phyloP scores from a whole-genome alignment of 2,797 vertebrate genomes.

The Liasis olivaceus region DNA sequence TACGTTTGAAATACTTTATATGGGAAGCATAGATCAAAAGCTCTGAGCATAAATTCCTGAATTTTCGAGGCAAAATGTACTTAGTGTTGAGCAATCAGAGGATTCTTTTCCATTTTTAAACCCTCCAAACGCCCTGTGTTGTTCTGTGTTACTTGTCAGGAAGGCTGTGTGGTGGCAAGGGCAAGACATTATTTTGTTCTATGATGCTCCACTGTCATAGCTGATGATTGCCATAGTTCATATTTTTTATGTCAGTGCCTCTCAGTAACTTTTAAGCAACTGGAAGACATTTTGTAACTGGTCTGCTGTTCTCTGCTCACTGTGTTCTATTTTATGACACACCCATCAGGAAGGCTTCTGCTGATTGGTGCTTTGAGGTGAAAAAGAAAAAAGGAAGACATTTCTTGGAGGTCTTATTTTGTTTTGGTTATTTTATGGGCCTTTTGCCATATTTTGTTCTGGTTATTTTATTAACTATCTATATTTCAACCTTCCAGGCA shows the following conservation, averaged over 20 bases:
- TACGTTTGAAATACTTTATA: background rate
- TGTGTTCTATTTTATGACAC: background rate
- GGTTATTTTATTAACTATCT: background rate
- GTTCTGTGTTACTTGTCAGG: background rate
- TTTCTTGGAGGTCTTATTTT: background rate
- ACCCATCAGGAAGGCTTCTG: background rate
- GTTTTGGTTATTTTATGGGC: background rate
- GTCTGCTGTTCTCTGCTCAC: background rate
- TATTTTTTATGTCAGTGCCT: background rate
- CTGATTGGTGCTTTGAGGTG: background rate
- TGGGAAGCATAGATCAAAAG: background rate
- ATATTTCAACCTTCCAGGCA: background rate
- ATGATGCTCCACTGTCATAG: background rate
- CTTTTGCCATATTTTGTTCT: background rate
- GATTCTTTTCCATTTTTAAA: background rate
- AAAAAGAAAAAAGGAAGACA: background rate
- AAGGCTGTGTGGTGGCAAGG: background rate
- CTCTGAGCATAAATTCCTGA: accelerated
- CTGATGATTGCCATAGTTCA: background rate
- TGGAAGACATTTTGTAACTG: background rate
- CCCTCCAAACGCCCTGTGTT: background rate
- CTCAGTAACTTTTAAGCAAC: background rate
- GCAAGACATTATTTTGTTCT: background rate
- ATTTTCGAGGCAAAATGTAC: background rate
- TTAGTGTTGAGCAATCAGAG: background rate